Conservation (phyloP, 2,888 invertebrate genomes). For the Drosophila nigritarsus region DNA sequence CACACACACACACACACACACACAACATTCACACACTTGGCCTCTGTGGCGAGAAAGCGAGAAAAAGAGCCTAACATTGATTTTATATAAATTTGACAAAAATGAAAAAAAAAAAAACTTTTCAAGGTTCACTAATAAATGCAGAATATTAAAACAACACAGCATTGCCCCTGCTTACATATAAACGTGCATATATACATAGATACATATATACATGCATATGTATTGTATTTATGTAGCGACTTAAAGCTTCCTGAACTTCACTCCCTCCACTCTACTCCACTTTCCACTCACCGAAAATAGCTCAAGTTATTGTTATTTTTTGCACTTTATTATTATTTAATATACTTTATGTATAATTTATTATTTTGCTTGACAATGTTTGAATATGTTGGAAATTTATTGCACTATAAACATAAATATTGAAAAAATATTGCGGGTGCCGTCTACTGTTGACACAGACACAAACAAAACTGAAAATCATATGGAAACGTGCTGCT, state of each 20-base stretch:
- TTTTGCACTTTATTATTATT: conserved; percentile 11
- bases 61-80: conserved; percentile 66
- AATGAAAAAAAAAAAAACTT: conserved; percentile 13
- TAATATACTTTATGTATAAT: conserved; percentile 2
- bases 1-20: neutral
- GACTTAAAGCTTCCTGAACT: conserved; percentile 14
- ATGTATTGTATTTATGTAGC: conserved; percentile 11
- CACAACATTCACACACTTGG: neutral
- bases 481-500: conserved; percentile 76
- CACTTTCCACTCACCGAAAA: conserved; percentile 46
- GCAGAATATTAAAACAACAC: conserved; percentile 33
- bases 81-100: conserved; percentile 65
- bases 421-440: conserved; percentile 13
- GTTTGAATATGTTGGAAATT: conserved; percentile 6
- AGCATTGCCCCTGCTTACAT: conserved; percentile 11
- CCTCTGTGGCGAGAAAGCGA: conserved; percentile 29
- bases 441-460: conserved; percentile 25
- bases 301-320: neutral
- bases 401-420: conserved; percentile 31
- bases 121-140: conserved; percentile 63
- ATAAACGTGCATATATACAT: conserved; percentile 2
- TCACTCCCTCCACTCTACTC: neutral
- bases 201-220: neutral
- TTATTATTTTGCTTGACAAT: conserved; percentile 1
- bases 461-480: conserved; percentile 73